phyloP scores from a whole-genome alignment of 2,797 vertebrate genomes.

The Betta splendens region DNA sequence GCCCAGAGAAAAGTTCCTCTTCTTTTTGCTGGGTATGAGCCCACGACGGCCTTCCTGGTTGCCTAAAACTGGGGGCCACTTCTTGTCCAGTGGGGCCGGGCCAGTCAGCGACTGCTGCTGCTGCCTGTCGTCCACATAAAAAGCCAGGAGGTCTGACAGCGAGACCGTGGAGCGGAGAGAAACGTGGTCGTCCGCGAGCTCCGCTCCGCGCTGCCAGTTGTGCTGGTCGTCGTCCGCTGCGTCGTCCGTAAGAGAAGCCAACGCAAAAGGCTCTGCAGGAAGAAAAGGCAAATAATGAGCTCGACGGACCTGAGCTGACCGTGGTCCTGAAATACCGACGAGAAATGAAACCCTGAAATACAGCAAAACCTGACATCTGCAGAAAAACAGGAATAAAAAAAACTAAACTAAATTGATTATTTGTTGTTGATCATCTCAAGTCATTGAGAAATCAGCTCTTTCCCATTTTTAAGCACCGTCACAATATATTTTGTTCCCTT shows the following conservation, averaged over 20 bases:
- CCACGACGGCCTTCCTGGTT: constrained; percentile 31
- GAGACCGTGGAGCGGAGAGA: constrained; percentile 24
- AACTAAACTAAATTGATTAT: no score
- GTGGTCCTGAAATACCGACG: constrained; percentile 39
- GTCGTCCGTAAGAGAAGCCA: constrained; percentile 41
- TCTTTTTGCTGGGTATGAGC: constrained; percentile 72
- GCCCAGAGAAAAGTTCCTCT: constrained; percentile 78
- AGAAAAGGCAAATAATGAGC: neutral
- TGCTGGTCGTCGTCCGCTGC: constrained; percentile 32
- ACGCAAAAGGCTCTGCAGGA: constrained; percentile 58
- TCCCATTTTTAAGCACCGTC: neutral
- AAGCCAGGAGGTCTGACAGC: constrained; percentile 70
- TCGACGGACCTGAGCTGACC: constrained; percentile 15
- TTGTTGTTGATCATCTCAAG: neutral
- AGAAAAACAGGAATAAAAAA: neutral
- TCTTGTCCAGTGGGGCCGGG: neutral
- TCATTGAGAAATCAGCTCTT: neutral
- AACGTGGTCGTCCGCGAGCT: constrained; percentile 20
- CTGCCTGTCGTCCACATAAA: constrained; percentile 32
- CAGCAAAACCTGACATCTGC: no score
- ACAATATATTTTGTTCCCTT: no score
- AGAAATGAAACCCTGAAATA: no score
- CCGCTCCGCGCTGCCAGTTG: constrained; percentile 27
- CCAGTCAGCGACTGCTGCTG: constrained; percentile 19
- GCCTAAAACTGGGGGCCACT: constrained; percentile 1